phyloP scores from a whole-genome alignment of 1,140 invertebrate genomes.

The Penaeus indicus region DNA sequence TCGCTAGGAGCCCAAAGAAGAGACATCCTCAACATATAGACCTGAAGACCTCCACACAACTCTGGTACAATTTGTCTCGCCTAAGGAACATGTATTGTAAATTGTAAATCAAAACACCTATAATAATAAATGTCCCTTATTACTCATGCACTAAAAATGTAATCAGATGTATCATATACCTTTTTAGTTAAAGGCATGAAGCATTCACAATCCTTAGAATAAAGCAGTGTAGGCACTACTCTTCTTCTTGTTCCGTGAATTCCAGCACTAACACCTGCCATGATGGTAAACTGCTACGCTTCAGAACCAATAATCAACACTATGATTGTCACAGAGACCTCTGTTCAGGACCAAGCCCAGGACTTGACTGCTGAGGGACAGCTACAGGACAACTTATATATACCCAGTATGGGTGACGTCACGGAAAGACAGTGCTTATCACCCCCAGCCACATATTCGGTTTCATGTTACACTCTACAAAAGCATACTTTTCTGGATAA shows the following conservation, averaged over 20 bases:
- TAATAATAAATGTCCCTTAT: not conserved
- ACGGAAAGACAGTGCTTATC: constrained; percentile 17
- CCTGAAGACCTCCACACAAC: not conserved
- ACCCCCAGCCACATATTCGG: constrained; percentile 16
- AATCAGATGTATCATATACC: too few relatives aligned
- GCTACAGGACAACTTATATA: not conserved
- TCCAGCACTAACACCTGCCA: too few relatives aligned
- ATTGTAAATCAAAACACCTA: too few relatives aligned
- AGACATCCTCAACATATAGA: constrained; percentile 51
- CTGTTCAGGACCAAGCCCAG: not conserved
- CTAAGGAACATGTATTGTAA: not conserved
- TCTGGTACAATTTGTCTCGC: not conserved
- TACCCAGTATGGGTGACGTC: constrained; percentile 11
- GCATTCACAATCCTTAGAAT: too few relatives aligned
- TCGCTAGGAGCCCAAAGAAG: constrained; percentile 66
- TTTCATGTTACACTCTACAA: constrained; percentile 23
- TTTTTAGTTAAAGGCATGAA: too few relatives aligned
- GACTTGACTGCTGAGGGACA: not conserved
- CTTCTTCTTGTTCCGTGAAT: too few relatives aligned
- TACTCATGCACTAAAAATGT: too few relatives aligned
- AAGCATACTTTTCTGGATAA: not conserved
- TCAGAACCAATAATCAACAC: too few relatives aligned
- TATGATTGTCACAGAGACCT: too few relatives aligned
- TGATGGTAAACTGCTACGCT: too few relatives aligned
- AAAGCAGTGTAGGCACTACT: too few relatives aligned